Evolutionary conservation across 2,113 vertebrate genomes (phyloP), one percentile per base, ranked within the genome.

Genomic region (Prietella phreatophila): DNA sequence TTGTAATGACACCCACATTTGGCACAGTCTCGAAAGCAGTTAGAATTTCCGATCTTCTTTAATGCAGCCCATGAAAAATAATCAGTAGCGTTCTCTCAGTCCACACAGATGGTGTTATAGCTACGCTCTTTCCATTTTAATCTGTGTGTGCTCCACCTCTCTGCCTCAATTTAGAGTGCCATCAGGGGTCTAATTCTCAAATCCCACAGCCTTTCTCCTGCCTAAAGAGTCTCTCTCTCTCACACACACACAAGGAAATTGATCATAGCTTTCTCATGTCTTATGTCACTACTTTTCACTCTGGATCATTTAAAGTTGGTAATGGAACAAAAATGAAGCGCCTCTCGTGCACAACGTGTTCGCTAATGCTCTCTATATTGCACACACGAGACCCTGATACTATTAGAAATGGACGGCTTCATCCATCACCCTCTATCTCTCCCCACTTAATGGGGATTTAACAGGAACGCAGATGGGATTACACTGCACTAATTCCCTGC

Each of bases 321-420:
- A 83, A 83, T 88, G 86, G 86, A 83, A 75, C 17, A 83, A 47
- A 67, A 36, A 53, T 67, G n/a, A 86, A 86, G 75, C 63, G 1
- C 60, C 58, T 75, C n/a, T 79, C 6, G 17, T 17, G 4, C 65
- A 39, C 39, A 20, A 8, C 4, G 27, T 50, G 56, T 63, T 33
- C 42, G 30, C 47, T 14, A 85, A 61, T 67, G 27, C 83, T 33
- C 63, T 85, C 67, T 15, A 36, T 85, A 85, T 73, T 50, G 53
- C 50, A 56, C 83, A 86, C 58, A 17, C 9, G 85, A 86, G 85
- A 86, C 73, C 73, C 17, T 65, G 15, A 67, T 14, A 80, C 25
- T 78, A 86, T 86, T 86, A 86, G 19, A 42, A 67, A 22, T 55
- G 20, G 30, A 80, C 20, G 13, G 85, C 33, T 55, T 80, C 47